Conservation (phyloP, 2,888 invertebrate genomes). For the Mellilla xanthometata region DNA sequence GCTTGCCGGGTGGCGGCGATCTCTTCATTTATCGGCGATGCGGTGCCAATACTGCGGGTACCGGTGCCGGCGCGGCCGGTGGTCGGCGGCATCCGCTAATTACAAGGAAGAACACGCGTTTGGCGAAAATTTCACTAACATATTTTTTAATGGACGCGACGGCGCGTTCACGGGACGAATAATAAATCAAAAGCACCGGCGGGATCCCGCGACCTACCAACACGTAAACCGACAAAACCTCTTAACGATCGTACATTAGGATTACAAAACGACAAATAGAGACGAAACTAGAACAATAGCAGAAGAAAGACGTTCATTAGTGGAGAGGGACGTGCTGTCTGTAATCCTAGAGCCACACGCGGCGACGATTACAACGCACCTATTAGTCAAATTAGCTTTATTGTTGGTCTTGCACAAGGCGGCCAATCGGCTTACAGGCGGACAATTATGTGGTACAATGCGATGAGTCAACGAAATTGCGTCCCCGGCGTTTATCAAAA, state of each 20-base stretch:
- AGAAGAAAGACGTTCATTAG: slow-evolving; percentile 68
- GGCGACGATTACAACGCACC: slow-evolving; percentile 79
- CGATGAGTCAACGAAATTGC: slow-evolving; percentile 79
- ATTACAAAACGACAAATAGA: slow-evolving; percentile 42
- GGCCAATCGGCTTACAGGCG: slow-evolving; percentile 75
- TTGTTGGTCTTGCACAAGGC: slow-evolving; percentile 74
- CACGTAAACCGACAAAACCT: background rate
- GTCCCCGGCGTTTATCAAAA: slow-evolving; percentile 76
- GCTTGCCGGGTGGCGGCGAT: slow-evolving; percentile 33
- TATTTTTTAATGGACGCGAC: slow-evolving; percentile 66
- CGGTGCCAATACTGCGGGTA: slow-evolving; percentile 67
- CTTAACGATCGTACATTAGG: slow-evolving; percentile 26
- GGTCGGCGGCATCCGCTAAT: slow-evolving; percentile 73
- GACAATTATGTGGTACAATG: slow-evolving; percentile 78
- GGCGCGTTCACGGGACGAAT: slow-evolving; percentile 69
- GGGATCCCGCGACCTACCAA: slow-evolving; percentile 16
- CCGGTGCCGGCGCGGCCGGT: slow-evolving; percentile 60
- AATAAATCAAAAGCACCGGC: slow-evolving; percentile 63
- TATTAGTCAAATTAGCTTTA: slow-evolving; percentile 82
- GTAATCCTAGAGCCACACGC: slow-evolving; percentile 80
- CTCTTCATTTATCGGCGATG: slow-evolving; percentile 65
- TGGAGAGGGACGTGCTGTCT: slow-evolving; percentile 49
- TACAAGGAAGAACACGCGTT: slow-evolving; percentile 73
- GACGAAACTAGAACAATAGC: slow-evolving; percentile 70
- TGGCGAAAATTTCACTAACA: slow-evolving; percentile 76